Base-by-base conservation (phyloP, 2,113 vertebrate species). In the Scomber japonicus region DNA sequence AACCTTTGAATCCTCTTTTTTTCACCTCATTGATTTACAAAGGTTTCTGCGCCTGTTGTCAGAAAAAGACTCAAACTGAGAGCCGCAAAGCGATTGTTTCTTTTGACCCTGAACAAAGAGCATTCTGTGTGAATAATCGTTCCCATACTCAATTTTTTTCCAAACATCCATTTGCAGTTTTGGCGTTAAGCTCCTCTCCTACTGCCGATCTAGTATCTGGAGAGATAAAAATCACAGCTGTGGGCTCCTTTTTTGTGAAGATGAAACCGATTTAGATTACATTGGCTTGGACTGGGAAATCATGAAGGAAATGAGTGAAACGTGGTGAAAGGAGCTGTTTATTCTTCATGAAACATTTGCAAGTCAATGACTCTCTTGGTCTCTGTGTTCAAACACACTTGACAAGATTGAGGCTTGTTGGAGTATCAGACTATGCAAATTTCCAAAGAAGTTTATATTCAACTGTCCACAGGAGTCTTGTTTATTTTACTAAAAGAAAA, bases 11-110 rank as follows among this genome's bases (percentile, higher is more conserved):
- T 70, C 66, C 76, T 57, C 15, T 75, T 80, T 65, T 81, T 54
- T 62, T 55, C 24, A 70, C 71, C 71, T 78, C 62, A 31, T 10
- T 70, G 74, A 60, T 51, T 82, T 57, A 75, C 65, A 85, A 85
- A 2, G 3, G 64, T 80, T 64, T 73, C 65, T 13, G 44, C 48
- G 65, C 71, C 19, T 48, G 51, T 70, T 70, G 45, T 74, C 48
- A 24, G 40, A 56, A 21, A 57, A 48, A 63, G n/a, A 53, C 31
- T 71, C 50, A 61, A 54, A 70, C 44, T 31, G 13, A 71, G 31
- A 85, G 57, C 50, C 19, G 9, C 48, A 35, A 70, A 65, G 45
- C 1, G 9, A 66, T 24, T 27, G 35, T 80, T 80, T 75, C 64
- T 67, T 61, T 81, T 66, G 27, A 71, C 44, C 57, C n/a, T 0